Evolutionary conservation across 2,888 invertebrate species (phyloP).

Genomic region (Standfussiana lucernea): DNA sequence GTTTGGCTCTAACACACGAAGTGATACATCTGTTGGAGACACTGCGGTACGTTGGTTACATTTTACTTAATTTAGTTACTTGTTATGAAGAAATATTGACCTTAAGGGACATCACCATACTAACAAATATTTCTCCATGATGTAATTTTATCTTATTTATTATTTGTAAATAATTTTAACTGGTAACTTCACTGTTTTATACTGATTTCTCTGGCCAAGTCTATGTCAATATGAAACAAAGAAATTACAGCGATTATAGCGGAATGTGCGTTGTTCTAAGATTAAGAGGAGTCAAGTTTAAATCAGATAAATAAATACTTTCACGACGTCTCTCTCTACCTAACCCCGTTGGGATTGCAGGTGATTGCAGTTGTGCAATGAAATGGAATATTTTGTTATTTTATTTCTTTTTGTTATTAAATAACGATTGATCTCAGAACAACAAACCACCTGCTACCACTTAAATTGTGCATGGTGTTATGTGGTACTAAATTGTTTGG

Average conservation of each 20-base stretch:
- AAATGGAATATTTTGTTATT: constrained; percentile 6
- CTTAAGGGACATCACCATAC: constrained; percentile 30
- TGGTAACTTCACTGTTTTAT: constrained; percentile 73
- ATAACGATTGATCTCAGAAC: constrained; percentile 69
- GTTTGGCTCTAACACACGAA: constrained; percentile 93
- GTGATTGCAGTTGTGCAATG: constrained; percentile 16
- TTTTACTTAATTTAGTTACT: constrained; percentile 69
- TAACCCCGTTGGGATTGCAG: constrained; percentile 18
- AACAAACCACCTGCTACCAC: constrained; percentile 59
- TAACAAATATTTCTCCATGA: constrained; percentile 87
- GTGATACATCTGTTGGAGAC: constrained; percentile 93
- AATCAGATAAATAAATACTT: constrained; percentile 7
- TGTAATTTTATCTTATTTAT: constrained; percentile 73
- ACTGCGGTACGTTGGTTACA: constrained; percentile 89
- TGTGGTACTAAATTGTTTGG: constrained; percentile 82
- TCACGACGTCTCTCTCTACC: constrained; percentile 7
- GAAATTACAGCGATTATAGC: constrained; percentile 60
- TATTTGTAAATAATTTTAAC: constrained; percentile 67
- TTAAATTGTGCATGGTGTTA: constrained; percentile 87
- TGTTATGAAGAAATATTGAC: constrained; percentile 89
- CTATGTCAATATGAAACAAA: constrained; percentile 58
- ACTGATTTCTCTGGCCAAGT: constrained; percentile 46
- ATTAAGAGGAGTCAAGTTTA: constrained; percentile 45
- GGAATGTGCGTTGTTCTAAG: constrained; percentile 70
- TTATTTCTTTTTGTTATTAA: constrained; percentile 1